Evolutionary conservation across 2,797 vertebrate species (phyloP).

Genomic region (Pachyuromys duprasi): DNA sequence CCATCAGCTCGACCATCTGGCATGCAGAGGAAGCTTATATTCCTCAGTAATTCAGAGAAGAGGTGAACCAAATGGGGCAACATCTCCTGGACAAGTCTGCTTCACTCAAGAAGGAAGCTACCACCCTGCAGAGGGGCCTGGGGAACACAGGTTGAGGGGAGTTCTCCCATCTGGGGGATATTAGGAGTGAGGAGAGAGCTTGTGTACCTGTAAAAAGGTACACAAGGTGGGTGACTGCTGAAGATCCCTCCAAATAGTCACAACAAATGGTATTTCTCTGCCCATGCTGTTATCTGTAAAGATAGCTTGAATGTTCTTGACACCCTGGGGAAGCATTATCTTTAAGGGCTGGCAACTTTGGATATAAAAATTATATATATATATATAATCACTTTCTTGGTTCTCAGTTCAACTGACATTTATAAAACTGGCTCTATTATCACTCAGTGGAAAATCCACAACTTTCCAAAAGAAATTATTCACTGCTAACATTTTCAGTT

Average conservation of each 20-base stretch:
- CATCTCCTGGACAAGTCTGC: neutral
- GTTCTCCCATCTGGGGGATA: neutral
- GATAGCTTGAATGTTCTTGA: neutral
- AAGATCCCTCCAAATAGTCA: neutral
- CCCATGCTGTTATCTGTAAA: neutral
- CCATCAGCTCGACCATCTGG: no score
- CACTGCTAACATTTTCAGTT: conserved; percentile 34
- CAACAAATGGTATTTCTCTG: neutral
- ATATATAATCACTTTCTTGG: conserved; percentile 39
- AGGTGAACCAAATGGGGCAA: neutral
- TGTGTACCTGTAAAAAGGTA: no score
- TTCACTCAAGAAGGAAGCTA: neutral
- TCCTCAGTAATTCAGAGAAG: neutral
- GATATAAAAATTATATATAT: neutral
- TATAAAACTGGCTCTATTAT: neutral
- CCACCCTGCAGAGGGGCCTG: neutral
- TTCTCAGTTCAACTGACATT: neutral
- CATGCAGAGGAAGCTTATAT: neutral
- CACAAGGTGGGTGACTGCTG: neutral
- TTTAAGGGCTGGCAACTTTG: neutral
- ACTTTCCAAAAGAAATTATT: conserved; percentile 37
- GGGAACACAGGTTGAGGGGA: neutral
- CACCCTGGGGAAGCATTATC: neutral
- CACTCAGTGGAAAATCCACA: neutral
- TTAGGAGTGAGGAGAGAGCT: no score